Evolutionary conservation across 2,113 vertebrate species (phyloP).

Genomic region (Brachypteracias leptosomus): DNA sequence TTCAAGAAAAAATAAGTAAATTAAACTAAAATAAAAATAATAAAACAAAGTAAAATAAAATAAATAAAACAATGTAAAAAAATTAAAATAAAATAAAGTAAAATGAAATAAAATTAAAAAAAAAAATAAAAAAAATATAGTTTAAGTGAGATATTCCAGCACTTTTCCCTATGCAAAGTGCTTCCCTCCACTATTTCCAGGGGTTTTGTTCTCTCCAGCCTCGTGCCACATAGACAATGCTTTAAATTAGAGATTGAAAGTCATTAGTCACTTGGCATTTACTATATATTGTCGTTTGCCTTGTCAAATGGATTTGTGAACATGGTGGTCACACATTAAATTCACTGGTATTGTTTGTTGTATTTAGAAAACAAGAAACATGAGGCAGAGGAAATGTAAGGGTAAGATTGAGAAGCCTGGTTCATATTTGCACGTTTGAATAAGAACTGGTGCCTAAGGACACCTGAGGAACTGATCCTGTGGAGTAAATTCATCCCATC

Average conservation of each 20-base stretch:
- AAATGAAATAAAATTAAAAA: too few relatives aligned
- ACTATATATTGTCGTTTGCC: accelerated
- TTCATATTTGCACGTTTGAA: neutral
- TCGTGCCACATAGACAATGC: neutral
- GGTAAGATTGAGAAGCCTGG: neutral
- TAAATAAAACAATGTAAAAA: too few relatives aligned
- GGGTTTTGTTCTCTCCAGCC: neutral
- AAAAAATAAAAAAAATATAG: too few relatives aligned
- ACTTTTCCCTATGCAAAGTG: neutral
- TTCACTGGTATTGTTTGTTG: neutral
- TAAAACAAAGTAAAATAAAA: too few relatives aligned
- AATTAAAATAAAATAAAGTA: too few relatives aligned
- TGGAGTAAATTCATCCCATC: neutral
- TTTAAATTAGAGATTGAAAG: neutral
- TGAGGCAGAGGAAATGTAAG: neutral
- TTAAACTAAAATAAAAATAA: too few relatives aligned
- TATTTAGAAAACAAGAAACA: neutral
- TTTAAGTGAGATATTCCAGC: too few relatives aligned
- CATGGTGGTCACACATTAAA: neutral
- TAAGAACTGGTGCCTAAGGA: neutral
- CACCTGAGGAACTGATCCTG: neutral
- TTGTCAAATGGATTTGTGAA: neutral
- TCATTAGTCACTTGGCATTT: neutral
- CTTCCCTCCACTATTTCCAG: neutral
- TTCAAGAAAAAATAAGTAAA: too few relatives aligned